Evolutionary conservation across 2,888 invertebrate species (phyloP).

Genomic region (Creontiades dilutus): DNA sequence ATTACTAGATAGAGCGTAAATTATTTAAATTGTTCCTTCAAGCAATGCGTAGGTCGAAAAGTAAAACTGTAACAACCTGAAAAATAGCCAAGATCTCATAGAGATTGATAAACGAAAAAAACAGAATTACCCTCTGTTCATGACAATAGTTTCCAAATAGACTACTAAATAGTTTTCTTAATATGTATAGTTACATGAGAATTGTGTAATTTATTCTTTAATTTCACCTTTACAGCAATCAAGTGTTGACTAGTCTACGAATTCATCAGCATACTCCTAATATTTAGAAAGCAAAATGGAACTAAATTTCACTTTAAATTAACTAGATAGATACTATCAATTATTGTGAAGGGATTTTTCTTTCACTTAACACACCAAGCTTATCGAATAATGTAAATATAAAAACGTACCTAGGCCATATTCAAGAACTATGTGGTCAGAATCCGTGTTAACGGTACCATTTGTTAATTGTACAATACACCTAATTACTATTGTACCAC

Average conservation of each 20-base stretch:
- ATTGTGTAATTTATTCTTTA: background rate
- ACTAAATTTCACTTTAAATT: background rate
- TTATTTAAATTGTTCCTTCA: too few relatives aligned
- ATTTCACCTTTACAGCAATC: background rate
- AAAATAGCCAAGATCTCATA: too few relatives aligned
- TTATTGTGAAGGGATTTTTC: background rate
- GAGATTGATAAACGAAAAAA: too few relatives aligned
- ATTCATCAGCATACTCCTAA: conserved; percentile 5
- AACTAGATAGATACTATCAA: background rate
- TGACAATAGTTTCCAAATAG: too few relatives aligned
- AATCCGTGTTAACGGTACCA: background rate
- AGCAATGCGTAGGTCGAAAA: too few relatives aligned
- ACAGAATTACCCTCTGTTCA: too few relatives aligned
- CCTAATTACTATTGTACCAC: too few relatives aligned
- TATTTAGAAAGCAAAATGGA: background rate
- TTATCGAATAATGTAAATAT: background rate
- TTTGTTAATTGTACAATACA: too few relatives aligned
- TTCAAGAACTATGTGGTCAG: background rate
- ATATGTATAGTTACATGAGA: background rate
- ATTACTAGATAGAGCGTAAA: too few relatives aligned
- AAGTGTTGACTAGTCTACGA: conserved; percentile 21
- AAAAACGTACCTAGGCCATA: background rate
- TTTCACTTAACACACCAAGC: background rate
- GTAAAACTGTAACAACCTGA: too few relatives aligned
- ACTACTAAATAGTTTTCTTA: too few relatives aligned